A percentile compares a stretch with the other conserved stretches of the same genome.
phyloP scores from a whole-genome alignment of 2,797 vertebrate genomes.

The Moxostoma hubbsi region DNA sequence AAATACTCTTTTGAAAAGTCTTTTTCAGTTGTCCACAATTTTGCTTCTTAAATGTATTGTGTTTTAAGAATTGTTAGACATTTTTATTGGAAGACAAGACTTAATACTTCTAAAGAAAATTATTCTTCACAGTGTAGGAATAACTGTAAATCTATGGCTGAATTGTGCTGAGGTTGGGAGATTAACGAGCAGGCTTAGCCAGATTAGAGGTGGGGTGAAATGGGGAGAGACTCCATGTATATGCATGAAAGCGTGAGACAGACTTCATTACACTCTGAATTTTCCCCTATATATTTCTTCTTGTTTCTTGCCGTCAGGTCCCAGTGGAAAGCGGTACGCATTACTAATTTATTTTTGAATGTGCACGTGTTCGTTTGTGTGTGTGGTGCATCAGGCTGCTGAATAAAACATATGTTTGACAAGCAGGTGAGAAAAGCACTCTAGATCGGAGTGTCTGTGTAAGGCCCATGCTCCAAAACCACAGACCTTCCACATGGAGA shows the following conservation, averaged over 20 bases:
- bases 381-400: not conserved
- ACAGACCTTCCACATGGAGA: slow-evolving; percentile 15
- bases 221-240: not conserved
- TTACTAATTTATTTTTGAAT: slow-evolving; percentile 42
- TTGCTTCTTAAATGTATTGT: no score
- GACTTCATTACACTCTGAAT: slow-evolving; percentile 20
- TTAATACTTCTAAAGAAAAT: no score
- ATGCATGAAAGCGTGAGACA: slow-evolving; percentile 18
- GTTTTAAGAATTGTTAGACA: no score
- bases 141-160: slow-evolving; percentile 36
- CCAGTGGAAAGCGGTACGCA: slow-evolving; percentile 28
- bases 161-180: slow-evolving; percentile 37
- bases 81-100: no score
- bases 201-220: slow-evolving; percentile 28
- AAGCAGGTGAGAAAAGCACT: slow-evolving; percentile 9
- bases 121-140: slow-evolving; percentile 4
- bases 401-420: slow-evolving; percentile 49
- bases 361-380: not conserved
- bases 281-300: slow-evolving; percentile 15
- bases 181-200: slow-evolving; percentile 28
- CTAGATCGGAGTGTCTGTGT: not conserved
- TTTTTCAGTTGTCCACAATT: no score
- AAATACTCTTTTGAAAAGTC: no score
- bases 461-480: not conserved
- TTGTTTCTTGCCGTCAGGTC: slow-evolving; percentile 30